Conservation (phyloP, 2,113 vertebrate species). For the Nanorana parkeri region DNA sequence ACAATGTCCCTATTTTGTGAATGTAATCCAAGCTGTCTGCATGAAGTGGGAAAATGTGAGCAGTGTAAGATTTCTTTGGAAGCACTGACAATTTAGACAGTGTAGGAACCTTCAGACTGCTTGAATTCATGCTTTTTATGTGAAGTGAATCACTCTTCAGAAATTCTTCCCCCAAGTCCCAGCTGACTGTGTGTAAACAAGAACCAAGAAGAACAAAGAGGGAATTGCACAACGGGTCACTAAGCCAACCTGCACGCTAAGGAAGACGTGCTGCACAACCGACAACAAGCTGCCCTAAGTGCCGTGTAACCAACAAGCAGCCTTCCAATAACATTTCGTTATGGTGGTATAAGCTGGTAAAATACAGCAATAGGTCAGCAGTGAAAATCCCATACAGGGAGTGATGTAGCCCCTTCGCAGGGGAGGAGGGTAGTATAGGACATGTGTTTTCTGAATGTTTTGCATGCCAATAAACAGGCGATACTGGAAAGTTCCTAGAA, state of each 20-base stretch:
- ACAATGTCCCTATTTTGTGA: not conserved
- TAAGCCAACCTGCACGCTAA: not conserved
- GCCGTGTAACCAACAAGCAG: not conserved
- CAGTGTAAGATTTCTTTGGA: not conserved
- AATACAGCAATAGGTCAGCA: not conserved
- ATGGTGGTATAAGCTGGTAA: not conserved
- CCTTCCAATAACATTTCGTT: not conserved
- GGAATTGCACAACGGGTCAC: constrained; percentile 16
- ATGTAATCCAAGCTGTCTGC: constrained; percentile 1
- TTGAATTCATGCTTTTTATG: not conserved
- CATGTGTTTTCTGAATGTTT: too few species aligned
- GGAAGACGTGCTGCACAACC: not conserved
- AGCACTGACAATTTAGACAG: not conserved
- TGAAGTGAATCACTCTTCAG: constrained; percentile 1
- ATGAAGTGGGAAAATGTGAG: not conserved
- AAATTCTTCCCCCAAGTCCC: constrained; percentile 17
- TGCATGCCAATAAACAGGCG: too few species aligned
- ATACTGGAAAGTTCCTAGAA: too few species aligned
- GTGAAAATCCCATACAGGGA: too few species aligned
- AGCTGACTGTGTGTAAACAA: constrained; percentile 38
- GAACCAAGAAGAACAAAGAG: constrained; percentile 32
- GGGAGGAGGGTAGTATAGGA: too few species aligned
- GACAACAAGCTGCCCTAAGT: not conserved
- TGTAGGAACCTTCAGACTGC: not conserved
- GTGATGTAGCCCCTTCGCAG: too few species aligned